Evolutionary conservation across 2,888 invertebrate genomes (phyloP), one percentile per base, ranked within the genome.

Genomic region (Silvanus unidentatus): DNA sequence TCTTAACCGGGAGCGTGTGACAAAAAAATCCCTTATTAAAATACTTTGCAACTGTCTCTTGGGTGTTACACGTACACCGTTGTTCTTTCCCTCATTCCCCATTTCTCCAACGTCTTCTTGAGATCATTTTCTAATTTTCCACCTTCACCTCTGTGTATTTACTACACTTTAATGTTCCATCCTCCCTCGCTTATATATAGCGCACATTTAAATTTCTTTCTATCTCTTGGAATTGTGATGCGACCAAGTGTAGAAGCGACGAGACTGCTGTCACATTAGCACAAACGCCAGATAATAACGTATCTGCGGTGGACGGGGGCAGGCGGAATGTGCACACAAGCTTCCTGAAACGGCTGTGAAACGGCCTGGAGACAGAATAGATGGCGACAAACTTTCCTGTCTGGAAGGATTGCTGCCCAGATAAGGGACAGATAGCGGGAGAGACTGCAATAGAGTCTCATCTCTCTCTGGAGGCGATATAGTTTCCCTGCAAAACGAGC

Each of bases 21-120:
- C 66, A 67, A 66, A 68, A 68, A 68, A 68, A 66, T 66, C 65
- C 64, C 65, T 65, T 66, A 66, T 67, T 68, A 66, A 67, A 67
- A 66, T 66, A 64, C 63, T 65, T 62, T 59, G 57, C 62, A 54
- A 61, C 50, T 55, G 57, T 59, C 64, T 59, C 64, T 40, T 13
- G 60, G 59, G 60, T 47, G 46, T 22, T 38, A 44, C 39, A 42
- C 42, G 35, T 35, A 41, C 45, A 44, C 44, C 48, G 44, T 45
- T 44, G 32, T n/a, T n/a, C n/a, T 49, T 48, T 49, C 57, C 55
- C 53, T 53, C 53, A n/a, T n/a, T n/a, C n/a, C n/a, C n/a, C n/a
- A n/a, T n/a, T n/a, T n/a, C n/a, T n/a, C n/a, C n/a, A n/a, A n/a
- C n/a, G n/a, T n/a, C n/a, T n/a, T n/a, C 56, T 53, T 53, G 56